Base-by-base conservation (phyloP, 2,797 vertebrate genomes). In the Clamator glandarius region DNA sequence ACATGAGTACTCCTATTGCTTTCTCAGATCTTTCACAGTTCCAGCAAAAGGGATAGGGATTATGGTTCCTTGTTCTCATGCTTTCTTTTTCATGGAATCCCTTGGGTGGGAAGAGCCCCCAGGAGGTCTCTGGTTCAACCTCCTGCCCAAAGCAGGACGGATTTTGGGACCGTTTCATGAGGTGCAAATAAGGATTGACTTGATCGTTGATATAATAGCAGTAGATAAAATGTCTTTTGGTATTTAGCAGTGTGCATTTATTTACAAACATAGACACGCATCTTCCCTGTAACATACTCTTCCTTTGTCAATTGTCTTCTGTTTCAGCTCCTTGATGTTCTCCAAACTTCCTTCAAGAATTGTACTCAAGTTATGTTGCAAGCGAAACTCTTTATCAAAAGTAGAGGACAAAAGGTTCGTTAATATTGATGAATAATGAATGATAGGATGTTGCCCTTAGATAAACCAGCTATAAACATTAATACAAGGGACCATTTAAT, bases 401-500 rank as follows among this genome's bases (percentile, higher is more conserved):
- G 68, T 48, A 88, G 82, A 94, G 67, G 57, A 79, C 72, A 85
- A 75, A 87, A 82, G 2, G 4, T 75, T 94, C 10, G 76, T 92
- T 79, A 95, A 70, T 86, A 74, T 66, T 87, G 57, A 94, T 93
- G 63, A 92, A 90, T 58, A 76, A 87, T 74, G 55, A 83, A 82
- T 61, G 35, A 73, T 31, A 78, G 59, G 74, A 55, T 67, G 55
- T 86, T 93, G 62, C 79, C 69, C 46, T 92, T 62, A 64, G 59
- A 88, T 76, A 89, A 93, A 78, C 21, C 46, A 87, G 25, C 46
- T 92, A 54, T 52, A 85, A 92, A 89, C 64, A 39, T 64, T 90
- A 87, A 91, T 80, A 76, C 58, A 89, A 89, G 84, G 82, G 78
- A 66, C 77, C 80, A 59, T 74, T 95, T 82, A 87, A 83, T 91